Conservation (phyloP, 2,113 vertebrate species). For the Anoura caudifer region DNA sequence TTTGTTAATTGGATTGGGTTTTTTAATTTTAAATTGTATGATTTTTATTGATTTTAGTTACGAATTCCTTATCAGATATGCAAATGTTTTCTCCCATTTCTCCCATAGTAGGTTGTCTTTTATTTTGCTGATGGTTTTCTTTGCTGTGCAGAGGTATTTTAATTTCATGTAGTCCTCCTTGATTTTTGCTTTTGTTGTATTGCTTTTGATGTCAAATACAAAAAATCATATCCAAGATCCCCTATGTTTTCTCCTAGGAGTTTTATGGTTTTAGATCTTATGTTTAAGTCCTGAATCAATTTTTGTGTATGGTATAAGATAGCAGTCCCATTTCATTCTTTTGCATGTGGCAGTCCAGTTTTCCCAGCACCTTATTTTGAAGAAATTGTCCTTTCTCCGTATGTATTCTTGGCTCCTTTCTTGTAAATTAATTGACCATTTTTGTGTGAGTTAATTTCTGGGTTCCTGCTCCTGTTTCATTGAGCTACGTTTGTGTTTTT, state of each 20-base stretch:
- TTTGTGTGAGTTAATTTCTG: neutral
- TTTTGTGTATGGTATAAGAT: neutral
- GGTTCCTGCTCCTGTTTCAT: neutral
- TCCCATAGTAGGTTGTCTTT: neutral
- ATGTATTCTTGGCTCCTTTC: neutral
- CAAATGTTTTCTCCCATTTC: neutral
- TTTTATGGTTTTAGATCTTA: neutral
- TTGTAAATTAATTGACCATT: neutral
- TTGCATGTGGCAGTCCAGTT: neutral
- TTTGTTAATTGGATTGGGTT: neutral
- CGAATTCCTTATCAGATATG: neutral
- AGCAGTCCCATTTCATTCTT: neutral
- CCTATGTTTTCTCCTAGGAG: no score
- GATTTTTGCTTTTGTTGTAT: no score
- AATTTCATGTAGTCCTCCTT: neutral
- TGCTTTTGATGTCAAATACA: neutral
- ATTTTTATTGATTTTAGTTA: neutral
- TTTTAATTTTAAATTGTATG: neutral
- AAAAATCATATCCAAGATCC: neutral
- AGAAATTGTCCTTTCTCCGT: no score
- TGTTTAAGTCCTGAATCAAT: neutral
- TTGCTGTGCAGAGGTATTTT: neutral
- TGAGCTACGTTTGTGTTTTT: no score
- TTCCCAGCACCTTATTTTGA: no score
- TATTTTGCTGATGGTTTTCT: neutral